Evolutionary conservation across 2,888 invertebrate genomes (phyloP).

Genomic region (Caradrina kadenii): DNA sequence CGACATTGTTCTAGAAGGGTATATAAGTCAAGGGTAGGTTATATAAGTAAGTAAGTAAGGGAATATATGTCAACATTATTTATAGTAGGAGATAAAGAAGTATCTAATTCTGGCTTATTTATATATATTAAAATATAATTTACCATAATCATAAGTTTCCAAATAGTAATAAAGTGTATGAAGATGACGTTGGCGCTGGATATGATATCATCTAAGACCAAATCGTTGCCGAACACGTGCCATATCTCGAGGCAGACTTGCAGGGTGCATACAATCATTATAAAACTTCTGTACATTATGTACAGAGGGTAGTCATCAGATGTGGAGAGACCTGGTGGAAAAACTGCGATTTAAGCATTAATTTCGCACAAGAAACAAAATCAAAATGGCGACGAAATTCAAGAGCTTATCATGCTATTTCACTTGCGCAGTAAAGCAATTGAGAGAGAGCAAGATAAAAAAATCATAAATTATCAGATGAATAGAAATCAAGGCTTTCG

Average conservation of each 20-base stretch:
- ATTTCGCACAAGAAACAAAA: background rate
- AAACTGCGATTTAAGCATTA: background rate
- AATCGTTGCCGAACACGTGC: conserved; percentile 68
- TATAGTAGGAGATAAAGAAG: no score
- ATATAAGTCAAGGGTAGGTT: no score
- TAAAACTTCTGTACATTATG: conserved; percentile 68
- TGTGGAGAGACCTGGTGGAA: conserved; percentile 69
- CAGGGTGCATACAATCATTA: conserved; percentile 67
- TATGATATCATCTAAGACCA: conserved; percentile 74
- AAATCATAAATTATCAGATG: no score
- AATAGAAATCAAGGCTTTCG: no score
- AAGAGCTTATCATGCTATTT: no score
- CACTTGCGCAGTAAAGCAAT: no score
- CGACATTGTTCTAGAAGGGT: no score
- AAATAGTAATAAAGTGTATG: conserved; percentile 77
- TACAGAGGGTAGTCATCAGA: conserved; percentile 72
- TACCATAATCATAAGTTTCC: conserved; percentile 79
- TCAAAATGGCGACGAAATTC: no score
- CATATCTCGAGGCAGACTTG: conserved; percentile 75
- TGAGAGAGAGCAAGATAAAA: no score
- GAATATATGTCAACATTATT: no score
- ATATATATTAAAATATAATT: conserved; percentile 26
- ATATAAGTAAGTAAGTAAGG: no score
- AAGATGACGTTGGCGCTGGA: conserved; percentile 75
- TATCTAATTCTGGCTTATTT: no score